A percentile compares a stretch with the other conserved stretches of the same genome.
Conservation (phyloP, 2,888 invertebrate genomes). For the Peribatodes rhomboidaria region DNA sequence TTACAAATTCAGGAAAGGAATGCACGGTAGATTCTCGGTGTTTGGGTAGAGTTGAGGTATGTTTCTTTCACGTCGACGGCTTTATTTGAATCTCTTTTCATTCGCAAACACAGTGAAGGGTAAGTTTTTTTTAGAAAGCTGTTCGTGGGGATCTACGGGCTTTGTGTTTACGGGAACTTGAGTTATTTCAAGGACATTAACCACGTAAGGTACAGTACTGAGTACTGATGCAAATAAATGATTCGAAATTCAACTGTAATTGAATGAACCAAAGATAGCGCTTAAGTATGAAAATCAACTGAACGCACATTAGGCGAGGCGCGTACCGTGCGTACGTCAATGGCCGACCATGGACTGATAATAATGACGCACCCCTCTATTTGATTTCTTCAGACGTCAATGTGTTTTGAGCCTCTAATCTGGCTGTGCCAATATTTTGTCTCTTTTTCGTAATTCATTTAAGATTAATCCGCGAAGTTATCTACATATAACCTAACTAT, state of each 20-base stretch:
- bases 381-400: conserved; percentile 18
- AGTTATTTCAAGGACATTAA: background rate
- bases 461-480: background rate
- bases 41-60: conserved; percentile 21
- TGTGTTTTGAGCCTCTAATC: conserved; percentile 3
- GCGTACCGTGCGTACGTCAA: conserved; percentile 12
- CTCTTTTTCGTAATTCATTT: background rate
- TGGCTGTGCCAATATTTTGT: background rate
- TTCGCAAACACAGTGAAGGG: conserved; percentile 10
- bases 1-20: conserved; percentile 25
- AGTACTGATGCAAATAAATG: too few species aligned
- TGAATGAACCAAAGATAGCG: background rate
- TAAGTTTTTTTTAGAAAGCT: conserved; percentile 8
- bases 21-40: conserved; percentile 24
- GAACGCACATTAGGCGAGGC: background rate
- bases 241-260: too few species aligned
- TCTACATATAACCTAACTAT: too few species aligned
- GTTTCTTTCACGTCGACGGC: conserved; percentile 26
- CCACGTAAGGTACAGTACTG: too few species aligned
- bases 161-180: conserved; percentile 2
- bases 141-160: background rate
- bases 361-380: conserved; percentile 18
- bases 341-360: conserved; percentile 20
- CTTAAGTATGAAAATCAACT: background rate
- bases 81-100: conserved; percentile 31